Base-by-base conservation (phyloP, 2,888 invertebrate species). In the Lapara coniferarum region DNA sequence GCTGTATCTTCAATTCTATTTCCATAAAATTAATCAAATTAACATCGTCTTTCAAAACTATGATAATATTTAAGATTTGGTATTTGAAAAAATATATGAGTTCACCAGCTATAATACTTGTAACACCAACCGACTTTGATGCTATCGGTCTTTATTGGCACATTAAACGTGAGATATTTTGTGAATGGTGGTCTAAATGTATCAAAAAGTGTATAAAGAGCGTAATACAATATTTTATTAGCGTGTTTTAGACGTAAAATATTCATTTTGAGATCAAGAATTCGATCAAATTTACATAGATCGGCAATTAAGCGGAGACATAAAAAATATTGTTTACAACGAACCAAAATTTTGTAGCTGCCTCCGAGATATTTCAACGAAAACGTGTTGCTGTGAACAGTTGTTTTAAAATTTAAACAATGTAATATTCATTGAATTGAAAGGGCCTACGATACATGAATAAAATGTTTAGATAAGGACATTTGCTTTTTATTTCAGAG, bases 341-440 rank as follows among this genome's bases (percentile, higher is more conserved):
- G 63, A 49, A 63, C 49, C 7, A 19, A 63, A 49, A 19, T 19
- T 63, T 57, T 37, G 10, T 57, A 57, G 63, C 7, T 44, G 19
- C 19, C 12, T 49, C 13, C 13, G 14, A 57, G 63, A 69, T 66
- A 16, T 16, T 13, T 46, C 56, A 16, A 59, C 49, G 49, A 66
- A n/a, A 53, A 69, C 25, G 37, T n/a, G 56, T 19, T 30, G 16
- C 37, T 10, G 57, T 57, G 56, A 56, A 56, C 51, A 59, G 68
- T 52, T 49, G 68, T 25, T 74, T 69, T 70, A 71, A 73, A 75
- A 10, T 5, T 16, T n/a, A 46, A 37, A n/a, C 8, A 16, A 44
- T 55, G 10, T 55, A 37, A 37, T 37, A 37, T 37, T 37, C 37
- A 37, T 37, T 8, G 37, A 7, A 37, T 37, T 37, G 37, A 37